Evolutionary conservation across 2,797 vertebrate genomes (phyloP), one percentile per base, ranked within the genome.

Genomic region (Sebastes steindachneri): DNA sequence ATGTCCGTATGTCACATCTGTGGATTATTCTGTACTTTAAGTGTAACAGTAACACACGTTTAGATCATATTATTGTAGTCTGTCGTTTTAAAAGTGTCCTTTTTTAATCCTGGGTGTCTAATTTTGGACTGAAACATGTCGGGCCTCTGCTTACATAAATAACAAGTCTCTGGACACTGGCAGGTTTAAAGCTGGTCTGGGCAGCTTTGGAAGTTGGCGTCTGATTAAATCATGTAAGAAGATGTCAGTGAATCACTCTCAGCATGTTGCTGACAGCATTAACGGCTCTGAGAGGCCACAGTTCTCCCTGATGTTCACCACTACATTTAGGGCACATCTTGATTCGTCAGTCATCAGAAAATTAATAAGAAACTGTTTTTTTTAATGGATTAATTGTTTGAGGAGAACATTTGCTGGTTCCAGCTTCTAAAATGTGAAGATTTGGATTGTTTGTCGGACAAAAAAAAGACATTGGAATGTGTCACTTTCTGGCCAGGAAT

Each of bases 81-180:
- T 26, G 8, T 23, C 3, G 8, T 58, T 54, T 2, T 4, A 14
- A 59, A 7, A 2, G 10, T 1, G 3, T 68, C 33, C 23, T 25
- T 25, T 58, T 17, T 41, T 6, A 54, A 3, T 26, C 31, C 45
- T 9, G 4, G 37, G 33, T 7, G 64, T 84, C 65, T 79, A 41
- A 68, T 54, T 87, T 26, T 78, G 65, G 70, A 68, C 21, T 48
- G 51, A 68, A 78, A 51, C 28, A 54, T 14, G 65, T 57, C 25
- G 8, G 60, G 17, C 37, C 2, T 68, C 57, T 53, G 60, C 65
- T 10, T 9, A 21, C 75, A 51, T 9, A 53, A 78, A 76, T 65
- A 54, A 55, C 58, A 28, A 12, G 65, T 28, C 29, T 54, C 7
- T 17, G 14, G 63, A 77, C 14, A 2, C 48, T 23, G 7, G 7